Conservation (phyloP, 1,140 invertebrate genomes). For the Drosophila bocqueti region DNA sequence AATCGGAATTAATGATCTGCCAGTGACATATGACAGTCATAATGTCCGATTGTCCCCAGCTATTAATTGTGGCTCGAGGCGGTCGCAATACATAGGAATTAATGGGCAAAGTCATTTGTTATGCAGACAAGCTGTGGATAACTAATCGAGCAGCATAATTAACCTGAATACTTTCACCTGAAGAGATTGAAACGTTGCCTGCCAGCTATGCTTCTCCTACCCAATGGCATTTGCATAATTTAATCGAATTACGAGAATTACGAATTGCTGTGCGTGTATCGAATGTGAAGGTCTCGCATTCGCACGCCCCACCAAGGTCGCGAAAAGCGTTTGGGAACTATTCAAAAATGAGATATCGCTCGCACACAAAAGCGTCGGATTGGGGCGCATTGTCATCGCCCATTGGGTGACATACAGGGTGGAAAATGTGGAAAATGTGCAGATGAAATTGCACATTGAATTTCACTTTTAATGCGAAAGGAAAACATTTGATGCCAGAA, state of each 20-base stretch:
- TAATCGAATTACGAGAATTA: constrained; percentile 57
- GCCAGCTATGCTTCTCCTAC: background rate
- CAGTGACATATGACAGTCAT: constrained; percentile 23
- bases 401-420: background rate
- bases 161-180: background rate
- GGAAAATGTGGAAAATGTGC: background rate
- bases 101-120: constrained; percentile 29
- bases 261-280: background rate
- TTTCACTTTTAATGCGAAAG: constrained; percentile 61
- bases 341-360: constrained; percentile 67
- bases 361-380: constrained; percentile 23
- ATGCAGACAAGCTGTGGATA: background rate
- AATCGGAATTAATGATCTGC: constrained; percentile 47
- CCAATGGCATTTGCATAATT: constrained; percentile 65
- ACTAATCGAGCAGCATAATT: constrained; percentile 26
- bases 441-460: constrained; percentile 67
- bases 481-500: constrained; percentile 37
- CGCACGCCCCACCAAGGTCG: constrained; percentile 52
- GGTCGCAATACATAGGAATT: background rate
- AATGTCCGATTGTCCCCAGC: constrained; percentile 7
- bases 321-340: constrained; percentile 63
- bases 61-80: constrained; percentile 46
- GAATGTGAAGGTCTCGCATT: constrained; percentile 35
- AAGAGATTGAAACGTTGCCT: background rate
- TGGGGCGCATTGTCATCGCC: constrained; percentile 21